phyloP scores from a whole-genome alignment of 2,797 vertebrate species.

The Euthynnus affinis region DNA sequence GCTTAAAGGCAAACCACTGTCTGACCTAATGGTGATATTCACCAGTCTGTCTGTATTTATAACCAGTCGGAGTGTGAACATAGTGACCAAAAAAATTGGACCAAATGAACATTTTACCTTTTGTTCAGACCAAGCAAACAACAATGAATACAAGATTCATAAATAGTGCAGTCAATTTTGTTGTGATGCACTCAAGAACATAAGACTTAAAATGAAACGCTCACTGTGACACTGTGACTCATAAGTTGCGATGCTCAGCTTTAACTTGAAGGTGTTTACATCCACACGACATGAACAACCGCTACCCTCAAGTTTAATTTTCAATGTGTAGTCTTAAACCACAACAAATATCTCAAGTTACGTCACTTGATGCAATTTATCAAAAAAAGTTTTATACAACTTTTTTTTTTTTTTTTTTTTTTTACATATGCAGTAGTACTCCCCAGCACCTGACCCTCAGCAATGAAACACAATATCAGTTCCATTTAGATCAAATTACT shows the following conservation, averaged over 20 bases:
- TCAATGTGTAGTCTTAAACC: too few species aligned
- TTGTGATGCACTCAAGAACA: constrained; percentile 2
- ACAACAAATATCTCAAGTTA: too few species aligned
- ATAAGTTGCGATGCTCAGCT: background rate
- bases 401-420: too few species aligned
- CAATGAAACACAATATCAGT: background rate
- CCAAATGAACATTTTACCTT: too few species aligned
- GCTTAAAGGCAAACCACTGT: constrained; percentile 16
- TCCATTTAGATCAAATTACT: constrained; percentile 2
- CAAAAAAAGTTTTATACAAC: too few species aligned
- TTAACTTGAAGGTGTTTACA: constrained; percentile 11
- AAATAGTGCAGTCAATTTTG: background rate
- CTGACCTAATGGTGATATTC: background rate
- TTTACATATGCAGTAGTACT: too few species aligned
- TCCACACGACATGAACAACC: background rate
- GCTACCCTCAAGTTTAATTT: too few species aligned
- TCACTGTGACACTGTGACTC: background rate
- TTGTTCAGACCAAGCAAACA: constrained; percentile 40
- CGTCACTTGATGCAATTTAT: background rate
- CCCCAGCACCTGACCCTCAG: background rate
- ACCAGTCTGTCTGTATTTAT: background rate
- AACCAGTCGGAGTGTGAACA: background rate
- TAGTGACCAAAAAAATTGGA: too few species aligned
- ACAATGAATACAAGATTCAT: background rate
- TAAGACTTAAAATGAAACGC: background rate